Base-by-base conservation (phyloP, 2,113 vertebrate species). In the Cavia aperea region DNA sequence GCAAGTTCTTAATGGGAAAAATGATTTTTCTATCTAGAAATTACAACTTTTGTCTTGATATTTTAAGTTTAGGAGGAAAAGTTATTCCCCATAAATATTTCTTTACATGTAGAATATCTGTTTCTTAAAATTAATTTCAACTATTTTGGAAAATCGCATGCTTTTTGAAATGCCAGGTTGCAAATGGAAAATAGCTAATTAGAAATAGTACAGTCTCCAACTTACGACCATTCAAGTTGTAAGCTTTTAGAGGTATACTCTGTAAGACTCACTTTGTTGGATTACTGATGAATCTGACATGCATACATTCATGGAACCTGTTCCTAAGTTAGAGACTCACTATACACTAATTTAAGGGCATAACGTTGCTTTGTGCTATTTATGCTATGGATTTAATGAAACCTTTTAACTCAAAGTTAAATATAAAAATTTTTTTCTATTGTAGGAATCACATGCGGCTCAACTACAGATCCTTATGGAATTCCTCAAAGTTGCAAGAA, bases 401-500 rank as follows among this genome's bases (percentile, higher is more conserved):
- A 88, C 58, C 63, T 91, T 58, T 11, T 12, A 88, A 84, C 18
- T 84, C 18, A 63, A 11, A 87, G 14, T 93, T 93, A 92, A 66
- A 90, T 92, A 92, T 51, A 93, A 88, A 70, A 95, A 93, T 87
- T 92, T 97, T 65, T 79, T 95, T 97, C 49, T 97, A n/a, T 96
- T 96, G 10, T 94, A 99, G 99, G 99, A 99, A 97, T 99, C 99
- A 29, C 99, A 99, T 97, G 99, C 98, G 97, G 99, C 99, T 94
- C 99, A 99, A 33, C 97, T 99, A 95, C 99, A 99, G 96, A 99
- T 99, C 96, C 98, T 99, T 83, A 99, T 99, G 98, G 99, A 99
- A 97, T 99, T 99, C 94, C 98, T 99, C n/a, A 99, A 99, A 97
- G 99, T 99, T 97, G 99, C 99, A 91, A 98, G 99, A 95, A 98